These are phyloP conservation scores for Xiphydria camelus DNA, from an alignment of 2,888 invertebrate genomes.

Conservation along the genomic window DNA sequence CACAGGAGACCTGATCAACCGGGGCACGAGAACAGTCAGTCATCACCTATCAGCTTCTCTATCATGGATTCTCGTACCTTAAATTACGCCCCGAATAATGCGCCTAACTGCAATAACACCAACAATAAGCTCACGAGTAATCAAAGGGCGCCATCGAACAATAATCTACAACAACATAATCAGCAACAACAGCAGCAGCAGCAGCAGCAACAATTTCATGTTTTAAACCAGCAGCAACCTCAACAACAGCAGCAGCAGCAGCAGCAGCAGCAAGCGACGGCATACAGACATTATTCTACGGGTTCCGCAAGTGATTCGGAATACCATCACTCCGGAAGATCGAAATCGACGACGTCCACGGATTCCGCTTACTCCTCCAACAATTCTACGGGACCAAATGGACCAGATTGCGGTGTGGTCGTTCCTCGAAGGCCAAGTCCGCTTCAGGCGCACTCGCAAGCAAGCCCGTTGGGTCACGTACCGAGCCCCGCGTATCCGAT, in stretches of 20 bases:
- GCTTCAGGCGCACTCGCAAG: slow-evolving; percentile 70
- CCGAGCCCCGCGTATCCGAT: slow-evolving; percentile 81
- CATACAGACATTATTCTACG: slow-evolving; percentile 69
- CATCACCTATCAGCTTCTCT: slow-evolving; percentile 76
- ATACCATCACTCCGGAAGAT: slow-evolving; percentile 63
- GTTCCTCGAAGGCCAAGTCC: slow-evolving; percentile 72
- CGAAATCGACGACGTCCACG: slow-evolving; percentile 66
- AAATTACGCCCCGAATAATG: slow-evolving; percentile 64
- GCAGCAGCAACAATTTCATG: slow-evolving; percentile 52
- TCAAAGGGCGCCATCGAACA: slow-evolving; percentile 39
- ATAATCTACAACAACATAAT: slow-evolving; percentile 34
- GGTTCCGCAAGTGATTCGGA: slow-evolving; percentile 65
- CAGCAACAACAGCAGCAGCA: slow-evolving; percentile 57
- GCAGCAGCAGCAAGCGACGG: slow-evolving; percentile 58
- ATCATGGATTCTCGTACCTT: slow-evolving; percentile 72
- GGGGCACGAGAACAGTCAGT: slow-evolving; percentile 67
- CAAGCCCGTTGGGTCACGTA: slow-evolving; percentile 74
- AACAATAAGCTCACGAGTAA: slow-evolving; percentile 37
- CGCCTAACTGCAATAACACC: slow-evolving; percentile 33
- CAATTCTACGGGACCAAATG: slow-evolving; percentile 66
- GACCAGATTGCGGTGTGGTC: slow-evolving; percentile 67
- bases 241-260: slow-evolving; percentile 28
- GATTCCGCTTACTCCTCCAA: slow-evolving; percentile 68
- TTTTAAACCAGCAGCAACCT: slow-evolving; percentile 22
- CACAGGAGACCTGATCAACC: slow-evolving; percentile 57